phyloP scores from a whole-genome alignment of 2,888 invertebrate species.

The Tinea trinotella region DNA sequence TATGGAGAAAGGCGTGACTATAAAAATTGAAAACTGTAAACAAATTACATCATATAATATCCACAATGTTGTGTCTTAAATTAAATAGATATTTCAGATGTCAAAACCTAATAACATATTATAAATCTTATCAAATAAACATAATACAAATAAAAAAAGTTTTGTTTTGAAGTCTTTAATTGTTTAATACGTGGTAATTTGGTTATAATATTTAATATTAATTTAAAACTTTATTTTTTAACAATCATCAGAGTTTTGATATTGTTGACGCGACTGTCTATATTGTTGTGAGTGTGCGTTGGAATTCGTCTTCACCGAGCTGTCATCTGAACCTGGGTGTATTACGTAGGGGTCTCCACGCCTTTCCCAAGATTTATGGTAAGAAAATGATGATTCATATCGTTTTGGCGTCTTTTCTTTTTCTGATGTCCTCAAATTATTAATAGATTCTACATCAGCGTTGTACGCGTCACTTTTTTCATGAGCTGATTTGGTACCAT shows the following conservation, averaged over 20 bases:
- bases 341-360: conserved; percentile 66
- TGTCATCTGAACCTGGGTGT: conserved; percentile 38
- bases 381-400: conserved; percentile 64
- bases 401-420: conserved; percentile 40
- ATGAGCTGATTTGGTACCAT: background rate
- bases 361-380: conserved; percentile 66
- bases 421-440: background rate
- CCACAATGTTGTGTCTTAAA: too few species aligned
- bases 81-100: too few species aligned
- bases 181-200: background rate
- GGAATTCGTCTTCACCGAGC: conserved; percentile 35
- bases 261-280: conserved; percentile 30
- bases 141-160: too few species aligned
- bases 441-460: background rate
- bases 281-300: conserved; percentile 38
- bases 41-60: too few species aligned
- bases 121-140: too few species aligned
- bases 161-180: background rate
- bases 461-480: background rate
- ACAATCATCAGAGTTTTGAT: conserved; percentile 32
- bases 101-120: too few species aligned
- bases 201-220: too few species aligned
- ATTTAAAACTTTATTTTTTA: conserved; percentile 29
- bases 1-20: too few species aligned
- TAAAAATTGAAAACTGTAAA: too few species aligned